Conservation (phyloP, 2,113 vertebrate species). For the Polypterus senegalus region DNA sequence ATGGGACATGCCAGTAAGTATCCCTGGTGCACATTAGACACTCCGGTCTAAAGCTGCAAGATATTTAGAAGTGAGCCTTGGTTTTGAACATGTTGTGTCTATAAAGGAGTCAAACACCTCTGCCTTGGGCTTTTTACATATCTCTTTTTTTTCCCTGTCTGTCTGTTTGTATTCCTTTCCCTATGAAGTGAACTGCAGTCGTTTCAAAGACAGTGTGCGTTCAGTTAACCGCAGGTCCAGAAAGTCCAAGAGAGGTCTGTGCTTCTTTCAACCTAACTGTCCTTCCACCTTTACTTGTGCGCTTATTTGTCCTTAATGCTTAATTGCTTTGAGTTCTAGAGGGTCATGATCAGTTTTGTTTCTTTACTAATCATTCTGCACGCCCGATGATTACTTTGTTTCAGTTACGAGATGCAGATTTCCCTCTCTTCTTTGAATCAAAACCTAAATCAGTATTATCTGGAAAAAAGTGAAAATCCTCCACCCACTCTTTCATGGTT, state of each 20-base stretch:
- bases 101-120: not conserved
- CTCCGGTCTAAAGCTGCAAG: too few relatives aligned
- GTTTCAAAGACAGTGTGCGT: conserved; percentile 64
- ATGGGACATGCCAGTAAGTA: too few relatives aligned
- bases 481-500: too few relatives aligned
- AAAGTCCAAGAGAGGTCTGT: conserved; percentile 75
- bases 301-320: conserved; percentile 21
- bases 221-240: conserved; percentile 70
- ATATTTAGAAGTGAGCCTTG: not conserved
- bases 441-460: too few relatives aligned
- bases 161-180: conserved; percentile 47
- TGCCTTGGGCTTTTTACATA: conserved; percentile 23
- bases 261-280: conserved; percentile 26
- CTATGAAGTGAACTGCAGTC: conserved; percentile 57
- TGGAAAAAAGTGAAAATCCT: too few relatives aligned
- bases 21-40: too few relatives aligned
- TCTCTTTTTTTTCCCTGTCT: conserved; percentile 34
- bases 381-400: too few relatives aligned
- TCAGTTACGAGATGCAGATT: too few relatives aligned
- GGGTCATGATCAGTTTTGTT: not conserved
- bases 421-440: too few relatives aligned
- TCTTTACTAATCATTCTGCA: too few relatives aligned
- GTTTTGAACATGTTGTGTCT: not conserved
- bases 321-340: conserved; percentile 26
- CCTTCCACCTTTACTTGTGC: conserved; percentile 15